Evolutionary conservation across 2,888 invertebrate species (phyloP).

Genomic region (Branchinecta sandiegonensis): DNA sequence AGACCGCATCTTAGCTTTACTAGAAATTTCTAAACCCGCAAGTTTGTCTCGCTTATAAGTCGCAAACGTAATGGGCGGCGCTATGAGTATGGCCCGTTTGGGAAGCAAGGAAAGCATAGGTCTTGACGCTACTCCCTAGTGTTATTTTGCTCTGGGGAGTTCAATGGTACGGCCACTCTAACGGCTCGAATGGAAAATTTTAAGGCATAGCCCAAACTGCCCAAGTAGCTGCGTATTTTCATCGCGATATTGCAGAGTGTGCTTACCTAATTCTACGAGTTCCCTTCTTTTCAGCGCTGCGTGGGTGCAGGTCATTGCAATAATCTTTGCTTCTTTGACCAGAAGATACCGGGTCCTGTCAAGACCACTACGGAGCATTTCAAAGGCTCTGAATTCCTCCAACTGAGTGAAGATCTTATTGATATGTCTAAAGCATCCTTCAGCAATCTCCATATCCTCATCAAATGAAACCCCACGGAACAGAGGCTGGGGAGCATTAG

Average conservation of each 20-base stretch:
- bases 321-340: constrained; percentile 97
- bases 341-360: constrained; percentile 91
- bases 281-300: constrained; percentile 93
- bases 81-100: no score
- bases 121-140: no score
- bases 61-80: no score
- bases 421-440: constrained; percentile 86
- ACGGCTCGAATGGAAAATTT: neutral
- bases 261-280: constrained; percentile 71
- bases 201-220: no score
- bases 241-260: constrained; percentile 1
- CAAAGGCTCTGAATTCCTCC: constrained; percentile 96
- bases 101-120: no score
- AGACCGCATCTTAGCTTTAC: no score
- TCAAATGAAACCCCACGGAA: constrained; percentile 62
- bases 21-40: no score
- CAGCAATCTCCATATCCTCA: constrained; percentile 73
- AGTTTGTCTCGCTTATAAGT: no score
- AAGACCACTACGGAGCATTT: constrained; percentile 80
- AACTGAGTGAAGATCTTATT: constrained; percentile 89
- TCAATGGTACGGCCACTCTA: no score
- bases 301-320: constrained; percentile 99
- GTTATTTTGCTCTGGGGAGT: no score
- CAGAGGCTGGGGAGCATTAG: constrained; percentile 79
- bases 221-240: no score